A percentile compares a stretch with the other conserved stretches of the same genome.
Conservation (phyloP, 2,888 invertebrate species). For the Athalia rosae region DNA sequence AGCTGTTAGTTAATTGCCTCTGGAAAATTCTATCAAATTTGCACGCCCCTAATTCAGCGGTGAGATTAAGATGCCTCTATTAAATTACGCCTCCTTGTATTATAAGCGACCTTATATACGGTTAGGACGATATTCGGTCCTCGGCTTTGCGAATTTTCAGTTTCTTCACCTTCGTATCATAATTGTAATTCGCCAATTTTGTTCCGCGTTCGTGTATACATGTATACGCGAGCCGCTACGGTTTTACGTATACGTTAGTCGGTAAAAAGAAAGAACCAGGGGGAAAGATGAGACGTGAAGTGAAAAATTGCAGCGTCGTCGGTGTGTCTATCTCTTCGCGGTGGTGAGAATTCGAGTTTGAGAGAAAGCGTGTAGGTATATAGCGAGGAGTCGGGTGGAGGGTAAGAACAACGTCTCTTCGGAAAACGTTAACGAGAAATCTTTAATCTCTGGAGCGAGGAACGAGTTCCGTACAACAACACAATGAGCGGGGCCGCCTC, state of each 20-base stretch:
- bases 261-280: not conserved
- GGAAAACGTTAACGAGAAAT: slow-evolving; percentile 33
- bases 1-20: slow-evolving; percentile 5
- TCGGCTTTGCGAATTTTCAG: too few species aligned
- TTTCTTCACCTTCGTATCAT: not conserved
- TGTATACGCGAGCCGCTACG: too few species aligned
- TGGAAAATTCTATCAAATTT: not conserved
- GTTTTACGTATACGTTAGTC: too few species aligned
- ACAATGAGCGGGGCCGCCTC: slow-evolving; percentile 5
- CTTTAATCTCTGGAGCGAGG: slow-evolving; percentile 22
- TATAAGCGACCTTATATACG: too few species aligned
- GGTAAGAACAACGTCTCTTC: slow-evolving; percentile 19
- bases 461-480: slow-evolving; percentile 23
- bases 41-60: not conserved
- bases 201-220: too few species aligned
- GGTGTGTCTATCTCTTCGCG: not conserved
- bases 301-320: slow-evolving; percentile 26
- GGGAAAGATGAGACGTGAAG: not conserved
- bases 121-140: too few species aligned
- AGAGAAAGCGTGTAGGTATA: too few species aligned
- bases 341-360: not conserved
- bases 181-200: too few species aligned
- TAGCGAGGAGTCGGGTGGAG: not conserved
- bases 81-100: too few species aligned
- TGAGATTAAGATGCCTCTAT: not conserved